Evolutionary conservation across 2,797 vertebrate genomes (phyloP).

Genomic region (Hozukius guyotensis): DNA sequence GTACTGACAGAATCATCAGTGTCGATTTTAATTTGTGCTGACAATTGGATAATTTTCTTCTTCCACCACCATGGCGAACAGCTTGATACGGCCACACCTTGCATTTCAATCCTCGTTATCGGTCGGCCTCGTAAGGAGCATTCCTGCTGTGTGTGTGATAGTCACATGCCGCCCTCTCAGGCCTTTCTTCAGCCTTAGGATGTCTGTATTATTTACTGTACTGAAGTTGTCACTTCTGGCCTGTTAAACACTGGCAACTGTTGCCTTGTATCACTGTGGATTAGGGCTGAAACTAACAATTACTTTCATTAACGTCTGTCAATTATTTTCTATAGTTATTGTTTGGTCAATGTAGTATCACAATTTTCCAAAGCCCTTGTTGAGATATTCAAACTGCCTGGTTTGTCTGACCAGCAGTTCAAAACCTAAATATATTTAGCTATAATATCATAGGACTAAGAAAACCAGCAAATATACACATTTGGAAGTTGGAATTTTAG

Average conservation of each 20-base stretch:
- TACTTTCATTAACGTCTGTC: background rate
- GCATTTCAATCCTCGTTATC: slow-evolving; percentile 29
- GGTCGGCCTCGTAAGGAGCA: background rate
- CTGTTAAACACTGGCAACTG: background rate
- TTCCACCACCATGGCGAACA: background rate
- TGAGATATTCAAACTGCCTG: background rate
- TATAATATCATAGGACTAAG: background rate
- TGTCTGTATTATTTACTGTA: slow-evolving; percentile 25
- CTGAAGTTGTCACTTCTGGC: background rate
- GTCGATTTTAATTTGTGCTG: background rate
- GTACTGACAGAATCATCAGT: background rate
- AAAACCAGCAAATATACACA: background rate
- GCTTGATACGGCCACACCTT: slow-evolving; percentile 28
- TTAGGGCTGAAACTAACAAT: background rate
- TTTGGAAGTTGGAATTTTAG: background rate
- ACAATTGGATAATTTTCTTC: background rate
- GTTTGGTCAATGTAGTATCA: background rate
- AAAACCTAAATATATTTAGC: background rate
- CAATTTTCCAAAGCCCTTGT: background rate
- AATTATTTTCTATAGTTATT: background rate
- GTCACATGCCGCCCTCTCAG: slow-evolving; percentile 43
- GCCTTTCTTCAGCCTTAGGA: slow-evolving; percentile 22
- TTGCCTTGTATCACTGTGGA: background rate
- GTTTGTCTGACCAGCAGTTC: background rate
- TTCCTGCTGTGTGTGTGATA: slow-evolving; percentile 33